Conservation (phyloP, 2,113 vertebrate genomes). For the Psammodynastes pulverulentus region DNA sequence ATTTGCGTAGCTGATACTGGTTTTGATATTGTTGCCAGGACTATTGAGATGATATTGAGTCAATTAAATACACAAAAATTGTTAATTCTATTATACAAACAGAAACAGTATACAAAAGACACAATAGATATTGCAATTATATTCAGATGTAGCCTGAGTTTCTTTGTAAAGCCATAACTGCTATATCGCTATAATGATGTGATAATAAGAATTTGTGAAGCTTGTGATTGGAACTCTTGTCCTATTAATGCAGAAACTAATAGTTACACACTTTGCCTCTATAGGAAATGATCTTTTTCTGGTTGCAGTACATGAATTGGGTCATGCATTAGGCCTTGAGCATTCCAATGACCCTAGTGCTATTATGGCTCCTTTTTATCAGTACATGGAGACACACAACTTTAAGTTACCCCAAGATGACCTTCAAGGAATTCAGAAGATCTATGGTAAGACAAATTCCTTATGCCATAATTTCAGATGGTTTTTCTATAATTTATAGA, state of each 20-base stretch:
- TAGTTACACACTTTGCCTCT: conserved; percentile 37
- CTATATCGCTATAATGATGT: background rate
- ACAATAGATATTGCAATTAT: background rate
- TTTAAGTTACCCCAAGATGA: conserved; percentile 97
- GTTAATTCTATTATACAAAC: background rate
- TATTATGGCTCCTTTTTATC: conserved; percentile 99
- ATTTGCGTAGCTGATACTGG: background rate
- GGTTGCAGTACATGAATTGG: conserved; percentile 94
- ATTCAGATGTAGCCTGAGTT: background rate
- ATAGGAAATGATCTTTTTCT: conserved; percentile 94
- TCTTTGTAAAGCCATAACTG: background rate
- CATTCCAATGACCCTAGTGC: conserved; percentile 96
- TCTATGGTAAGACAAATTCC: conserved; percentile 80
- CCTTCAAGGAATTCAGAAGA: conserved; percentile 97
- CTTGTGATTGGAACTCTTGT: background rate
- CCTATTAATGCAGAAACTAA: conserved; percentile 14
- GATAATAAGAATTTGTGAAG: background rate
- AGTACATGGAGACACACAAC: conserved; percentile 98
- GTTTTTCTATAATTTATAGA: background rate
- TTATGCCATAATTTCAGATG: background rate
- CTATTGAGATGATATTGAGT: background rate
- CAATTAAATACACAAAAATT: background rate
- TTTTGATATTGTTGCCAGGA: background rate
- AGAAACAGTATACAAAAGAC: background rate
- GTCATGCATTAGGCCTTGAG: conserved; percentile 90